These are phyloP conservation scores for Drosophila athabasca DNA, from an alignment of 1,140 invertebrate species.

Conservation along the genomic window DNA sequence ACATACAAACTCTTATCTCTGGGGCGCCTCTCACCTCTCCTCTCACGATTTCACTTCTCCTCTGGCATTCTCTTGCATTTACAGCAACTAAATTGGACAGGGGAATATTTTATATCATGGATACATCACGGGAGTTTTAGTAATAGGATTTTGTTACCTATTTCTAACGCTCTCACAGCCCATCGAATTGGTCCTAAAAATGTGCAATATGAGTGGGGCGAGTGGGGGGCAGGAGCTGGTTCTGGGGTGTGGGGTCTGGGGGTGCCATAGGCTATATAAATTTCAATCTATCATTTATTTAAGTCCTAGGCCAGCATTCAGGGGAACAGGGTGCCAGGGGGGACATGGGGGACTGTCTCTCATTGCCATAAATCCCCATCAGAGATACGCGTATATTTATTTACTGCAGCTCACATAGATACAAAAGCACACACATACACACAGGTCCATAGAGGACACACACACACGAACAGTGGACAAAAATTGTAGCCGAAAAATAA, in stretches of 20 bases:
- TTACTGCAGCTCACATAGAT: conserved; percentile 74
- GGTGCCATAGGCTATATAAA: conserved; percentile 68
- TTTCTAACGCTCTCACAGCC: conserved; percentile 47
- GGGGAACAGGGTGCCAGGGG: no score
- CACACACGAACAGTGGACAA: conserved; percentile 58
- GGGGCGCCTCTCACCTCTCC: neutral
- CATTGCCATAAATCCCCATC: conserved; percentile 78
- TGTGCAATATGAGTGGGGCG: conserved; percentile 48
- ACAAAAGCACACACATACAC: conserved; percentile 32
- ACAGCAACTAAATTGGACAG: conserved; percentile 22
- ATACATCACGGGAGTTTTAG: conserved; percentile 38
- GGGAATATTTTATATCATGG: conserved; percentile 24
- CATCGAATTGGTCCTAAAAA: conserved; percentile 66
- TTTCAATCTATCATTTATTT: conserved; percentile 82
- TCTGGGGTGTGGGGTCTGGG: neutral
- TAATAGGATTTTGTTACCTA: conserved; percentile 52
- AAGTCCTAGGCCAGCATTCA: conserved; percentile 70
- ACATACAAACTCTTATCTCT: neutral
- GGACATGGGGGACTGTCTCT: conserved; percentile 35
- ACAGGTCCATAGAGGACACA: no score
- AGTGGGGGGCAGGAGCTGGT: neutral
- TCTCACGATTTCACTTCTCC: conserved; percentile 6
- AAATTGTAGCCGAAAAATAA: conserved; percentile 77
- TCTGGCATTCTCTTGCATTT: conserved; percentile 4
- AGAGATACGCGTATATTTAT: conserved; percentile 82